Conservation (phyloP, 2,113 vertebrate genomes). For the Mastomys coucha region DNA sequence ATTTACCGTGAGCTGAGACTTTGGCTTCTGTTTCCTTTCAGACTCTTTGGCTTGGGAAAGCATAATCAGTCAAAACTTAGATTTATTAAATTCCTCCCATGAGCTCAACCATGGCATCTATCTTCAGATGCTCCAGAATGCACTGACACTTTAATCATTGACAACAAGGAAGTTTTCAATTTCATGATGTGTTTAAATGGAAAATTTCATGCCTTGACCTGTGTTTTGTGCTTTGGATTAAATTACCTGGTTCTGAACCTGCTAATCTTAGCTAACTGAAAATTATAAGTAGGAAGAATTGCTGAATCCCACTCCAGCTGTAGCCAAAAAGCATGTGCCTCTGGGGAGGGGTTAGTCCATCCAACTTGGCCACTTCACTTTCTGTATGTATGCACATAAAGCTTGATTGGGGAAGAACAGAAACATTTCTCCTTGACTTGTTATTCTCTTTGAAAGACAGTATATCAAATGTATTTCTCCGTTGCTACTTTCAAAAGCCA, state of each 20-base stretch:
- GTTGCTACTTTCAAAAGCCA: constrained; percentile 12
- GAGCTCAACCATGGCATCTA: not conserved
- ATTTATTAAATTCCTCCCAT: constrained; percentile 32
- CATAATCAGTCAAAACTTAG: constrained; percentile 55
- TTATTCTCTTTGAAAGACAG: constrained; percentile 38
- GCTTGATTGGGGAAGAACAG: not conserved
- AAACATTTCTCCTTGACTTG: not conserved
- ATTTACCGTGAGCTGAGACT: constrained; percentile 42
- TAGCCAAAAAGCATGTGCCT: not conserved
- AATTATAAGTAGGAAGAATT: not conserved
- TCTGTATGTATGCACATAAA: not conserved
- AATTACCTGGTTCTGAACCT: constrained; percentile 43
- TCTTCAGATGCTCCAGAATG: constrained; percentile 10
- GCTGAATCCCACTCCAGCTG: not conserved
- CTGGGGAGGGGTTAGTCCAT: not conserved
- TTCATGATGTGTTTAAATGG: constrained; percentile 7
- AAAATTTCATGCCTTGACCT: constrained; percentile 30
- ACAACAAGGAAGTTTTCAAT: not conserved
- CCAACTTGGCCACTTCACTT: not conserved
- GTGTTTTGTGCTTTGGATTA: not conserved
- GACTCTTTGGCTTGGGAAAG: constrained; percentile 50
- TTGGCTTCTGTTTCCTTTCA: constrained; percentile 56
- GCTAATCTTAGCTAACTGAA: constrained; percentile 15
- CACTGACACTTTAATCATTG: not conserved
- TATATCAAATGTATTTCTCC: not conserved